Conservation (phyloP, 2,113 vertebrate species). For the Pseudolaguvia tuberculata region DNA sequence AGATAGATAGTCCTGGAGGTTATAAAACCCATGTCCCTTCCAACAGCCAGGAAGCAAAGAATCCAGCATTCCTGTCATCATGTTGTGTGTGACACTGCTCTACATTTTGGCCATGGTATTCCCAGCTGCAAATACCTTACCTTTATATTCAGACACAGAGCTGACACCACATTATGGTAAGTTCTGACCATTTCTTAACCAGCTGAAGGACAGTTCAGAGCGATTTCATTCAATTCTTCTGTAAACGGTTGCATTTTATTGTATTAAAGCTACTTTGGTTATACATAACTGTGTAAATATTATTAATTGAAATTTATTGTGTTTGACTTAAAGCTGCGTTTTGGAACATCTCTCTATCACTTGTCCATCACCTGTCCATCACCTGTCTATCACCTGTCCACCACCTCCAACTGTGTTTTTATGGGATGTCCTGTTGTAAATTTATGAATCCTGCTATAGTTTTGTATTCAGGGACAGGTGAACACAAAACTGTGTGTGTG, state of each 20-base stretch:
- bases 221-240: not conserved
- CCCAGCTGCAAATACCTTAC: conserved; percentile 59
- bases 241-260: not conserved
- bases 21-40: conserved; percentile 64
- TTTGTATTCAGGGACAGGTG: too few species aligned
- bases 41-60: conserved; percentile 39
- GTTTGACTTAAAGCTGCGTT: too few species aligned
- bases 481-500: too few species aligned
- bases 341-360: too few species aligned
- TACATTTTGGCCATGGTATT: conserved; percentile 62
- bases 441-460: too few species aligned
- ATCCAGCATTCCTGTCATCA: conserved; percentile 51
- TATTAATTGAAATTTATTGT: too few species aligned
- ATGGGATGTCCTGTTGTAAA: too few species aligned
- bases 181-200: not conserved
- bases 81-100: conserved; percentile 61
- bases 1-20: conserved; percentile 59
- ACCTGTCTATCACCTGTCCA: too few species aligned
- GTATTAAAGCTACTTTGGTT: too few species aligned
- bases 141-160: conserved; percentile 61
- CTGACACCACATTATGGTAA: conserved; percentile 65
- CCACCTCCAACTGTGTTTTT: too few species aligned
- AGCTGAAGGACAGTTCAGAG: not conserved
- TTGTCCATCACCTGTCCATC: too few species aligned
- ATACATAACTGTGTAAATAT: too few species aligned